These are phyloP conservation scores for Elegia similella DNA, from an alignment of 2,888 invertebrate species.

Conservation along the genomic window DNA sequence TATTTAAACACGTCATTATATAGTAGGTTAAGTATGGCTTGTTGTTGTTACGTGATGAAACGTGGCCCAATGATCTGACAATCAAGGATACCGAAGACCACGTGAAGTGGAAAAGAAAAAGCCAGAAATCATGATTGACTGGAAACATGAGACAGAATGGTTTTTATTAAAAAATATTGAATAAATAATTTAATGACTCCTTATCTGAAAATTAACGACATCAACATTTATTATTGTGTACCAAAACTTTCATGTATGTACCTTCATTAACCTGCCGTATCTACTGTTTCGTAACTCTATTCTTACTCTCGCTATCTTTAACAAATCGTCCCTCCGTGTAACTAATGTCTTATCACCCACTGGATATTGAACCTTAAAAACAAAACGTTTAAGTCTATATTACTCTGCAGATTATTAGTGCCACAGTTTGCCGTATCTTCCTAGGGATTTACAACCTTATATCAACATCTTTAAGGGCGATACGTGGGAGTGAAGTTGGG, in stretches of 20 bases:
- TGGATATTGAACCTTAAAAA: not conserved
- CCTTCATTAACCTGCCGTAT: not conserved
- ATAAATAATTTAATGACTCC: too few species aligned
- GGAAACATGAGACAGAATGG: too few species aligned
- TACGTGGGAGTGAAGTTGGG: not conserved
- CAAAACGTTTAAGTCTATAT: not conserved
- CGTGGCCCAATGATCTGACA: too few species aligned
- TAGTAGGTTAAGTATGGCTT: too few species aligned
- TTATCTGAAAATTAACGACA: too few species aligned
- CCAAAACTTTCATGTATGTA: not conserved
- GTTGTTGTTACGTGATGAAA: not conserved
- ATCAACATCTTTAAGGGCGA: not conserved
- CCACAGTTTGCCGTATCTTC: not conserved
- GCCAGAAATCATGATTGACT: too few species aligned
- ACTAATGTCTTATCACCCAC: conserved; percentile 1
- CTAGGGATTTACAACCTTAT: not conserved
- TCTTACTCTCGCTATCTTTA: conserved; percentile 9
- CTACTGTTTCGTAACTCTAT: not conserved
- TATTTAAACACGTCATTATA: too few species aligned
- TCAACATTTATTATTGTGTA: too few species aligned
- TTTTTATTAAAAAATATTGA: too few species aligned
- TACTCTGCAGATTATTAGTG: not conserved
- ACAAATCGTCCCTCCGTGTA: conserved; percentile 15
- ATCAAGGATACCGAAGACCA: too few species aligned
- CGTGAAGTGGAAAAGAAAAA: too few species aligned